phyloP scores from a whole-genome alignment of 2,797 vertebrate species.

The Cossypha polioptera region DNA sequence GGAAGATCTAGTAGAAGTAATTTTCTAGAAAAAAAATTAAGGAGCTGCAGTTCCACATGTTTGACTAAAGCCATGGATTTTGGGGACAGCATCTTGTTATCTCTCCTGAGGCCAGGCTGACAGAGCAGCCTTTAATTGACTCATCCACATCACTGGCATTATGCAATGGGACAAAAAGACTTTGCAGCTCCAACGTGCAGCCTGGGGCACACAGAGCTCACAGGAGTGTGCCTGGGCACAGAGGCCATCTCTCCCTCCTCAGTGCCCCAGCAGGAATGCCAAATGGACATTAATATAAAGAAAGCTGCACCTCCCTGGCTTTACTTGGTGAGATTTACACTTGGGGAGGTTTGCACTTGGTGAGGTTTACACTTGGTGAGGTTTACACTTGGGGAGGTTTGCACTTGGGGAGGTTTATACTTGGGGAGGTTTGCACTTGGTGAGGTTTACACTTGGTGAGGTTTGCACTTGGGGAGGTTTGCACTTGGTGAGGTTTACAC shows the following conservation, averaged over 20 bases:
- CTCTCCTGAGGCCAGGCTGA: neutral
- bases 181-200: neutral
- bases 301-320: neutral
- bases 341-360: neutral
- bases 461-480: neutral
- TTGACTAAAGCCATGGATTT: neutral
- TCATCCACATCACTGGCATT: neutral
- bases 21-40: neutral
- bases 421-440: too few species aligned
- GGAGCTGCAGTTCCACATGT: neutral
- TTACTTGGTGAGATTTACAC: neutral
- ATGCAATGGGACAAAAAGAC: neutral
- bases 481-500: neutral
- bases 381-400: neutral
- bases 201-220: neutral
- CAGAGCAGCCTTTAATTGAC: constrained; percentile 7
- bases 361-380: neutral
- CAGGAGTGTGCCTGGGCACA: neutral
- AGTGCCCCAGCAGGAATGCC: accelerated
- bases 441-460: neutral
- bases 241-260: neutral
- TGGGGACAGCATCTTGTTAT: neutral
- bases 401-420: neutral
- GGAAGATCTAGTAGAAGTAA: neutral
- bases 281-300: accelerated